phyloP scores from a whole-genome alignment of 2,888 invertebrate genomes.

The Eristalis tenax region DNA sequence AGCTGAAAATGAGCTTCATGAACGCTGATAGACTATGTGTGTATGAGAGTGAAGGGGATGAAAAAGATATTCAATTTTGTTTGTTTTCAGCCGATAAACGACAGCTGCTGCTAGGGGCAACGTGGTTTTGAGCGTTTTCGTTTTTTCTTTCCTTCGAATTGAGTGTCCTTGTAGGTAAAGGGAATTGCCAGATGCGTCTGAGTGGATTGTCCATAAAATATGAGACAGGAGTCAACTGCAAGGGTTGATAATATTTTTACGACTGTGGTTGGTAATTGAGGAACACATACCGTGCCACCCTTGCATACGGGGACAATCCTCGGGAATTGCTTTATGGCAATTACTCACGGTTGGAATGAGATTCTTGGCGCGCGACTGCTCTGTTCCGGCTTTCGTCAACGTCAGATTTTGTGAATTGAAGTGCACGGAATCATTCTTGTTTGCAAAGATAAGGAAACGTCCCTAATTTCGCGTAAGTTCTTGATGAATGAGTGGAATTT shows the following conservation, averaged over 20 bases:
- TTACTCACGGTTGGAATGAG: not conserved
- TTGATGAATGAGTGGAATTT: not conserved
- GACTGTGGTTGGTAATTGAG: not conserved
- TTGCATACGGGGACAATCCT: not conserved
- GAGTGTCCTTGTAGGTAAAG: not conserved
- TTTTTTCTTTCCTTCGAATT: constrained; percentile 14
- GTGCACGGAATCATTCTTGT: not conserved
- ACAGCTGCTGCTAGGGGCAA: constrained; percentile 70
- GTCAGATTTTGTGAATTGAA: not conserved
- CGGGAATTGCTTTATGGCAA: not conserved
- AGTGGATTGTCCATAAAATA: not conserved
- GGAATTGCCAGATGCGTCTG: not conserved
- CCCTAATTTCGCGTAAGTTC: not conserved
- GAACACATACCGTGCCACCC: not conserved
- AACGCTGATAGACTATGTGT: not conserved
- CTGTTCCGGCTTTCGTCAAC: not conserved
- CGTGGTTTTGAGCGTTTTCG: constrained; percentile 45
- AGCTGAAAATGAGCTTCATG: not conserved
- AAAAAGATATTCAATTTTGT: constrained; percentile 53
- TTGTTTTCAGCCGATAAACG: constrained; percentile 62
- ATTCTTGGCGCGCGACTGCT: not conserved
- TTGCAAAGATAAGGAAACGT: not conserved
- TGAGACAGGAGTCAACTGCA: not conserved
- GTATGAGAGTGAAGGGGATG: constrained; percentile 1
- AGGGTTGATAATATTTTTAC: not conserved